A percentile compares a stretch with the other conserved stretches of the same genome.
phyloP scores from a whole-genome alignment of 2,113 vertebrate genomes.

The Balaeniceps rex region DNA sequence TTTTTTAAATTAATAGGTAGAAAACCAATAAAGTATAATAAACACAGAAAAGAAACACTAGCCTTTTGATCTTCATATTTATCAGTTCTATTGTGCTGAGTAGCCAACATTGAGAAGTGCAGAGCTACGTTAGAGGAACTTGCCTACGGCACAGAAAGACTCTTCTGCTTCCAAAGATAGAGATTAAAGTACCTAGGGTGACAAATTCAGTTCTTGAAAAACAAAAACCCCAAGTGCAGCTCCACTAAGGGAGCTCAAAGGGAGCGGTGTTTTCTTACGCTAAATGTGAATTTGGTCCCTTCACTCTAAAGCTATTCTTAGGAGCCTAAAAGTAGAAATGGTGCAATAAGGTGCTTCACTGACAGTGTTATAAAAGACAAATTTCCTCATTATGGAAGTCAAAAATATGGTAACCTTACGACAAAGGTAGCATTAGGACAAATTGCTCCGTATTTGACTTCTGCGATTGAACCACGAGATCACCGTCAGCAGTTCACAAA shows the following conservation, averaged over 20 bases:
- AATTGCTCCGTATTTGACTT: background rate
- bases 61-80: background rate
- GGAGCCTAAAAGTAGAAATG: background rate
- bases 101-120: background rate
- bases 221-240: background rate
- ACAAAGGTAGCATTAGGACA: background rate
- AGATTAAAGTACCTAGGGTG: background rate
- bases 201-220: background rate
- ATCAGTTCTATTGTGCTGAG: background rate
- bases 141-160: background rate
- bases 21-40: background rate
- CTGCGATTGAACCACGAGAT: background rate
- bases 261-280: background rate
- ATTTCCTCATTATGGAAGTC: background rate
- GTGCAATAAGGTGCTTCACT: background rate
- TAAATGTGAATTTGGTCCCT: background rate
- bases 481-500: background rate
- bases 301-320: background rate
- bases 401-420: background rate
- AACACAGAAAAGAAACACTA: background rate
- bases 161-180: background rate
- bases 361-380: background rate
- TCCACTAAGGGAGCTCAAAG: background rate
- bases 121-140: background rate
- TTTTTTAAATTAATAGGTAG: background rate